Evolutionary conservation across 1,140 invertebrate species (phyloP).

Genomic region (Helicoverpa zea): DNA sequence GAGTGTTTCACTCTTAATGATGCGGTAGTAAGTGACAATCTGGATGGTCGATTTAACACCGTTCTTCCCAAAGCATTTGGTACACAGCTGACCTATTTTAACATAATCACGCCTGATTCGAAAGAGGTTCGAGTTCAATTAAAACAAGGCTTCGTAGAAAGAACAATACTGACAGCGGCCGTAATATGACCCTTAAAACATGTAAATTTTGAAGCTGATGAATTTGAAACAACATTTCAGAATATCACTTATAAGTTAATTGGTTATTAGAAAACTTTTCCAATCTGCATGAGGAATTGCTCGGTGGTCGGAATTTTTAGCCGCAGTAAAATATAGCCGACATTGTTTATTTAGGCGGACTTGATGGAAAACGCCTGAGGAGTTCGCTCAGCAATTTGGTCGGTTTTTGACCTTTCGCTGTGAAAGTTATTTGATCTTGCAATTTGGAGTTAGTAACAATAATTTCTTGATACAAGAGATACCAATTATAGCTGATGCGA

Average conservation of each 20-base stretch:
- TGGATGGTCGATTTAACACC: conserved; percentile 18
- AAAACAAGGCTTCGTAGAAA: conserved; percentile 27
- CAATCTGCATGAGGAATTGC: conserved; percentile 72
- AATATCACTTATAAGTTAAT: conserved; percentile 72
- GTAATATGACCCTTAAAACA: conserved; percentile 51
- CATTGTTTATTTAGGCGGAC: conserved; percentile 47
- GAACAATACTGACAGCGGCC: conserved; percentile 4
- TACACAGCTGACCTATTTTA: conserved; percentile 28
- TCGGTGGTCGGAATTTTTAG: conserved; percentile 41
- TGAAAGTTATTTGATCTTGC: conserved; percentile 19
- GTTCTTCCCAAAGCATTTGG: conserved; percentile 20
- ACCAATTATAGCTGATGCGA: not conserved
- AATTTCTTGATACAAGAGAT: not conserved
- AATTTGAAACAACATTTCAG: conserved; percentile 64
- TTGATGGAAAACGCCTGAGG: conserved; percentile 40
- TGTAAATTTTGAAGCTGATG: conserved; percentile 64
- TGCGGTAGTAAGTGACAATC: conserved; percentile 26
- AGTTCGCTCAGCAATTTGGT: conserved; percentile 33
- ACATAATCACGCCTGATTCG: conserved; percentile 6
- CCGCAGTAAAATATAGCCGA: conserved; percentile 39
- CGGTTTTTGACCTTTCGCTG: conserved; percentile 29
- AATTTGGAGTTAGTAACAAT: conserved; percentile 17
- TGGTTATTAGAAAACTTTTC: conserved; percentile 77
- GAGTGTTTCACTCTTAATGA: conserved; percentile 15
- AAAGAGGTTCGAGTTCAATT: conserved; percentile 16